phyloP scores from a whole-genome alignment of 2,888 invertebrate genomes.

The Volucella bombylans region DNA sequence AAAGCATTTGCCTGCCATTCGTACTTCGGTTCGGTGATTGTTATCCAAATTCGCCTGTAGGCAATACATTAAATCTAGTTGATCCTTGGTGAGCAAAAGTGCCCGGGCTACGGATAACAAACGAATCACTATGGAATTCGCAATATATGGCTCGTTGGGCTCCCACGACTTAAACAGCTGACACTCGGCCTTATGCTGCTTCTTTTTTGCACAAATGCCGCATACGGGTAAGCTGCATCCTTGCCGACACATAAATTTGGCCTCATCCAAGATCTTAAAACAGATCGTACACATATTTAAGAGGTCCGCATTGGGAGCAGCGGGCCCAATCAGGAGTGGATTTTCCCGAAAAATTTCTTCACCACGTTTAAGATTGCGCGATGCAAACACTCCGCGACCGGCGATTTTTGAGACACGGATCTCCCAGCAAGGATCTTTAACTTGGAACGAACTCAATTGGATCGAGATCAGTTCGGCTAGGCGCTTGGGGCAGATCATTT shows the following conservation, averaged over 20 bases:
- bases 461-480: constrained; percentile 79
- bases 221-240: constrained; percentile 89
- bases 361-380: constrained; percentile 85
- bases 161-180: constrained; percentile 85
- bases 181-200: constrained; percentile 86
- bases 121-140: constrained; percentile 80
- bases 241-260: constrained; percentile 84
- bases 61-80: constrained; percentile 80
- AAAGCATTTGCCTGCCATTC: constrained; percentile 80
- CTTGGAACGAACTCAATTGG: constrained; percentile 80
- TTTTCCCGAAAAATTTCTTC: constrained; percentile 89
- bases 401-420: constrained; percentile 85
- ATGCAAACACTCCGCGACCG: constrained; percentile 89
- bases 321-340: constrained; percentile 88
- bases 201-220: constrained; percentile 85
- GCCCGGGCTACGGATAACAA: constrained; percentile 80
- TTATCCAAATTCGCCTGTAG: constrained; percentile 81
- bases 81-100: constrained; percentile 79
- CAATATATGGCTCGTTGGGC: constrained; percentile 83
- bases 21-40: constrained; percentile 80
- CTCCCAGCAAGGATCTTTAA: constrained; percentile 84
- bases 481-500: constrained; percentile 81
- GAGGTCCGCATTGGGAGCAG: constrained; percentile 83
- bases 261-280: constrained; percentile 83
- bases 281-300: constrained; percentile 86